Evolutionary conservation across 2,797 vertebrate genomes (phyloP), one percentile per base, ranked within the genome.

Genomic region (Anabacerthia variegaticeps): DNA sequence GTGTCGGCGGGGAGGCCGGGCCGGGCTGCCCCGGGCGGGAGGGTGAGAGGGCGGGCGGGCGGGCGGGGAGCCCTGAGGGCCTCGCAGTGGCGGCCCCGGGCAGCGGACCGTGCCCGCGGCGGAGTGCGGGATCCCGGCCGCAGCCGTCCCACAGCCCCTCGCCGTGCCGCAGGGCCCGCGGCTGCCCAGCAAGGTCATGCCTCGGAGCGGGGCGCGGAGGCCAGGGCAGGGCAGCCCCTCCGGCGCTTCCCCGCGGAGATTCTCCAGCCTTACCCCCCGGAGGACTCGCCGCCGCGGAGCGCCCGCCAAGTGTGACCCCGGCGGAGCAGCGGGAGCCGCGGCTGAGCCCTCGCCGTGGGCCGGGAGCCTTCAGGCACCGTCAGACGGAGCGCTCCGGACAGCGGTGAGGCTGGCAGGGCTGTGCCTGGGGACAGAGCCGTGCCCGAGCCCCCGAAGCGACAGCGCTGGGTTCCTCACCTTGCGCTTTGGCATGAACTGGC

Each of bases 161-260:
- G 43, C 43, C 19, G 19, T 44, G 43, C 43, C 43, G 43, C 43
- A 44, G 43, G 43, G 43, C 43, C 43, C 43, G 43, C 43, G 43
- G 69, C 68, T 91, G 32, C 26, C 19, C 56, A 22, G 88, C 94
- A 96, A 94, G 94, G 94, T 96, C 95, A 95, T 85, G 67, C 49
- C 39, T 43, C 2, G 44, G 43, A 68, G 55, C 67, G 14, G 14
- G 22, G 37, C 24, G 18, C 43, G 43, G 43, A 44, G 43, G 43
- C 19, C 43, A 54, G 17, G 4, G n/a, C 8, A 24, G 39, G 23
- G 49, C 17, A 63, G 27, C 19, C 20, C 75, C 1, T 3, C 11
- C 44, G 44, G 44, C 72, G 34, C 39, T 81, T 63, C 56, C 30
- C 16, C 7, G 23, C 2, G 4, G 48, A 34, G 12, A 28, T 87